Base-by-base conservation (phyloP, 2,113 vertebrate genomes). In the Etheostoma cragini region DNA sequence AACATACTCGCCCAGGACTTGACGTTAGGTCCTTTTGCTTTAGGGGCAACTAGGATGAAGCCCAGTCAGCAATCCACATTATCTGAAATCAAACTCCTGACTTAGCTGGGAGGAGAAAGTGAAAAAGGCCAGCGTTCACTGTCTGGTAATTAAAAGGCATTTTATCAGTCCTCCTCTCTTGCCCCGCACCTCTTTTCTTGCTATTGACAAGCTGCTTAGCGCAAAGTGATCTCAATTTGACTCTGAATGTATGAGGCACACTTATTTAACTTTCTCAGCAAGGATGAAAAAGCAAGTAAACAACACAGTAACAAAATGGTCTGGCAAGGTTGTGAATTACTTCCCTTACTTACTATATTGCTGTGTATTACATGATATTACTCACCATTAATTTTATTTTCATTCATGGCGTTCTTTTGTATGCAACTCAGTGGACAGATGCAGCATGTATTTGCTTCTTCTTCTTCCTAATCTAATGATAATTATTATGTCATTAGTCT, bases 121-220 rank as follows among this genome's bases (percentile, higher is more conserved):
- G 89, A 82, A 80, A 72, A 91, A 94, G 94, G 93, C 94, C 94
- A 92, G 85, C 93, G 92, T 96, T 96, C 96, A 96, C 95, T 94
- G 95, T 84, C 93, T 96, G 95, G 96, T 99, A 97, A 98, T 98
- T 98, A 98, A 98, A 97, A 97, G 91, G 91, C 93, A 92, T 97
- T 98, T 97, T 95, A 97, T 97, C 97, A 97, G 93, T 81, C 88
- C 45, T 80, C 65, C 33, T 84, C 80, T 76, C 87, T 78, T 91
- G 87, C 86, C 56, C 84, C 78, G 92, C 95, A 60, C 90, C 84
- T 95, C 95, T 94, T 91, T 89, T 81, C 91, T 82, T 83, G 72
- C 24, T 96, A 97, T 97, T 89, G 97, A 97, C 94, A 93, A 92
- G 93, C 92, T 92, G 89, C 82, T 90, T 89, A 95, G 93, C 86